Conservation (phyloP, 2,888 invertebrate genomes). For the Drosophila longiperda region DNA sequence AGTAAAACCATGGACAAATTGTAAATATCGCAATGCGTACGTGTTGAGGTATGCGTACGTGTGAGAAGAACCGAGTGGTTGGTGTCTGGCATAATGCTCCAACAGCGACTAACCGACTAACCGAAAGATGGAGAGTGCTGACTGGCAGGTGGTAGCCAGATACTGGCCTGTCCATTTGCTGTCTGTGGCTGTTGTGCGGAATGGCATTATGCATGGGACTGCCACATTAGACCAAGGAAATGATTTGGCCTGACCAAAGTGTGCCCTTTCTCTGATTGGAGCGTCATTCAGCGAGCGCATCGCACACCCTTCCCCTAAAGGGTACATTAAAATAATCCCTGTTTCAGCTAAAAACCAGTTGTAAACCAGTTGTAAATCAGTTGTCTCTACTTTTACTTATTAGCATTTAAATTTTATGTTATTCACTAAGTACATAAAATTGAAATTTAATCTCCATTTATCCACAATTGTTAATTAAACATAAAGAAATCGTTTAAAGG, state of each 20-base stretch:
- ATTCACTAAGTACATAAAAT: too few species aligned
- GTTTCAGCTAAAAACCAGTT: too few species aligned
- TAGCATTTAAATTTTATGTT: neutral
- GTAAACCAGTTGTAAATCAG: neutral
- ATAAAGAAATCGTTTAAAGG: too few species aligned
- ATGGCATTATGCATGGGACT: neutral
- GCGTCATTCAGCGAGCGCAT: conserved; percentile 1
- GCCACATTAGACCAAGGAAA: conserved; percentile 12
- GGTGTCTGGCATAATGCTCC: conserved; percentile 13
- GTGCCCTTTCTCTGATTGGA: conserved; percentile 7
- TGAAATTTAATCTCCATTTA: too few species aligned
- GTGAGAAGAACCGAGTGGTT: conserved; percentile 9
- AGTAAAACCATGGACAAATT: conserved; percentile 44
- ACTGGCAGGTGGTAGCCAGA: conserved; percentile 13
- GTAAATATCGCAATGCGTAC: conserved; percentile 46
- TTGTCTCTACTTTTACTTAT: neutral
- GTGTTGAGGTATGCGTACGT: conserved; percentile 34
- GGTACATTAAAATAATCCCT: neutral
- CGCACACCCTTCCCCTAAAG: neutral
- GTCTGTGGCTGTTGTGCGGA: conserved; percentile 8
- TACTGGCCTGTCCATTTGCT: conserved; percentile 8
- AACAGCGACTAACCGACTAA: neutral
- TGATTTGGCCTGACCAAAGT: conserved; percentile 5
- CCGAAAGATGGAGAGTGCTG: neutral
- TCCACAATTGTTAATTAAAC: too few species aligned